Base-by-base conservation (phyloP, 1,140 invertebrate genomes). In the Drosophila auraria region DNA sequence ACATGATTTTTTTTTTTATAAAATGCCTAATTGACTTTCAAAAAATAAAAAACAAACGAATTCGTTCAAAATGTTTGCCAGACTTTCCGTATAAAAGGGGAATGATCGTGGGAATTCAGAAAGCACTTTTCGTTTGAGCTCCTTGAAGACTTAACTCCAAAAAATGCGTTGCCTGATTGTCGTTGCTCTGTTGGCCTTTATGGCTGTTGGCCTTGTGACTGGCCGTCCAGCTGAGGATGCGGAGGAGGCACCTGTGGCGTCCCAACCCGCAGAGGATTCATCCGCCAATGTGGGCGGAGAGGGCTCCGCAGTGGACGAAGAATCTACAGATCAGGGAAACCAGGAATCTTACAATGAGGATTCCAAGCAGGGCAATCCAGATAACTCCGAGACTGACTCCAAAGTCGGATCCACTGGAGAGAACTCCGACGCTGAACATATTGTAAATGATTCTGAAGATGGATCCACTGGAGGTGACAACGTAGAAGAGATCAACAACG, bases 121-220 rank as follows among this genome's bases (percentile, higher is more conserved):
- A 30, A 53, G 9, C 45, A 61, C 45, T 68, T 63, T n/a, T n/a
- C 57, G 11, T 36, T 27, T 30, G 8, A 44, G 38, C n/a, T 2
- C 44, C 15, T 44, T 44, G 4, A 27, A 27, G 30, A 30, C 20
- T 50, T 14, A 42, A 60, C 25, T 14, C n/a, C n/a, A 6, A 9
- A 61, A 63, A 72, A 73, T 73, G 70, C 70, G 70, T 38, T 38
- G 14, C 30, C 14, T 61, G 0, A 38, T 73, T n/a, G 23, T 73
- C 15, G n/a, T 73, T 11, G 68, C 20, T 25, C 20, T 73, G 0
- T 23, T 73, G 38, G 54, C 56, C 71, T 73, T 61, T 23, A 5
- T 73, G 56, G 69, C 71, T 30, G 40, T 73, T 33, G 38, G 54
- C 5, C 11, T 73, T 38, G 71, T 53, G 56, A 23, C 47, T 73